phyloP scores from a whole-genome alignment of 1,140 invertebrate genomes.

The Aleiodes sp. region DNA sequence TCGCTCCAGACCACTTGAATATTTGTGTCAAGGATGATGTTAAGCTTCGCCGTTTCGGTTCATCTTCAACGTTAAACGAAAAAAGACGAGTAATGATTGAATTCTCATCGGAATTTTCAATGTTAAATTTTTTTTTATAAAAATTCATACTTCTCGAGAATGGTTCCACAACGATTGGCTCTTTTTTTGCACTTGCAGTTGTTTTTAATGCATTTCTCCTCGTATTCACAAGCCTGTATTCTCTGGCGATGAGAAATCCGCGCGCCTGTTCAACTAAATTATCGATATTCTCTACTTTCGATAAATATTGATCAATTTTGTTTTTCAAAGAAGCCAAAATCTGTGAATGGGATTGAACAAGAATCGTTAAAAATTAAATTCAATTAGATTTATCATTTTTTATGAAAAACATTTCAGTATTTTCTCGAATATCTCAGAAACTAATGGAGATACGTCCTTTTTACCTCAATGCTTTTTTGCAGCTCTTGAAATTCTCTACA shows the following conservation, averaged over 20 bases:
- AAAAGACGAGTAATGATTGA: conserved; percentile 12
- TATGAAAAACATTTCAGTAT: no score
- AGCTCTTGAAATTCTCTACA: no score
- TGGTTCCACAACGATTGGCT: conserved; percentile 52
- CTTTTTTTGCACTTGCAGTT: conserved; percentile 50
- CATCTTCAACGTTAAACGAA: no score
- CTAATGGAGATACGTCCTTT: no score
- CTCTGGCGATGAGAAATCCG: conserved; percentile 78
- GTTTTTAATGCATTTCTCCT: conserved; percentile 71
- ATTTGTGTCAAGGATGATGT: conserved; percentile 77
- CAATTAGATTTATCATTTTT: no score
- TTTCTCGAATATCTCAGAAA: no score
- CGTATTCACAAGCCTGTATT: conserved; percentile 77
- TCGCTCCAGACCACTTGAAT: conserved; percentile 68
- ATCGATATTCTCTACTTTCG: conserved; percentile 75
- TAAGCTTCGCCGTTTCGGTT: conserved; percentile 76
- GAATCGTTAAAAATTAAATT: conserved; percentile 25
- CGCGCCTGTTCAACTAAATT: conserved; percentile 78
- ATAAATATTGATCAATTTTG: conserved; percentile 83
- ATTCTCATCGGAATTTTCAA: no score
- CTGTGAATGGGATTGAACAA: conserved; percentile 65
- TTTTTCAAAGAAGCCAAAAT: conserved; percentile 85
- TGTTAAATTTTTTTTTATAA: background rate
- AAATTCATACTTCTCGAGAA: conserved; percentile 57
- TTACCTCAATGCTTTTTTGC: no score